phyloP scores from a whole-genome alignment of 64 coral and sea anemone genomes.

The Stichodactyla mertensii region DNA sequence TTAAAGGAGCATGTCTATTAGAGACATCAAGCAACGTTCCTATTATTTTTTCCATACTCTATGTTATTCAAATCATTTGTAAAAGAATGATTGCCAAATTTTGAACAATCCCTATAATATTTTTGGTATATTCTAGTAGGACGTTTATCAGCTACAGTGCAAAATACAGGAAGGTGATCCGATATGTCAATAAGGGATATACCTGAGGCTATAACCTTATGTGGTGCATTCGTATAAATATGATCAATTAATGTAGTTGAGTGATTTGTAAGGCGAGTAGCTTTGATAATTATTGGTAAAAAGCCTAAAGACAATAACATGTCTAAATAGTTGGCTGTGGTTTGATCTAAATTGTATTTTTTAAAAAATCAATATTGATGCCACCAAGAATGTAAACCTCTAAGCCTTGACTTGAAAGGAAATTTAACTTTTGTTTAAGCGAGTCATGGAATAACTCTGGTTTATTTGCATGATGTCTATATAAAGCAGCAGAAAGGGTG shows the following conservation, averaged over 20 bases:
- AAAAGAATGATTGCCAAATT: slow-evolving; percentile 30
- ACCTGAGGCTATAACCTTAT: slow-evolving; percentile 17
- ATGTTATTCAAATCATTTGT: slow-evolving; percentile 5
- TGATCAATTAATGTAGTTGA: slow-evolving; percentile 51
- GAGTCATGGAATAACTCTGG: background rate
- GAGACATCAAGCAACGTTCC: background rate
- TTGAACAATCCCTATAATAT: slow-evolving; percentile 23
- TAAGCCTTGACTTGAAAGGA: background rate
- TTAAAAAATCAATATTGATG: slow-evolving; percentile 8
- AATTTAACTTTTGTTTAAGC: background rate
- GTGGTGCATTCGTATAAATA: slow-evolving; percentile 38
- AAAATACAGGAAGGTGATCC: slow-evolving; percentile 50
- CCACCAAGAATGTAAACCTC: slow-evolving; percentile 2
- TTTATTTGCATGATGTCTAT: background rate
- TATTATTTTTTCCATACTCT: slow-evolving; percentile 17
- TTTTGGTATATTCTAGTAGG: background rate
- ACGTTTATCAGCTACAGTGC: background rate
- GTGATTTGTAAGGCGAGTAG: slow-evolving; percentile 35
- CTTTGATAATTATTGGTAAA: slow-evolving; percentile 33
- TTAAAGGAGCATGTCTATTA: slow-evolving; percentile 49
- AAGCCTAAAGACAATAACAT: slow-evolving; percentile 33
- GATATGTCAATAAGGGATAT: slow-evolving; percentile 33
- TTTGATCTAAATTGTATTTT: background rate
- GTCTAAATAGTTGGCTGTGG: slow-evolving; percentile 37
- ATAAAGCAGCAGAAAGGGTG: too few relatives aligned